A percentile compares a stretch with the other conserved stretches of the same genome.
phyloP scores from a whole-genome alignment of 2,888 invertebrate species.

The Lamellibrachia columna region DNA sequence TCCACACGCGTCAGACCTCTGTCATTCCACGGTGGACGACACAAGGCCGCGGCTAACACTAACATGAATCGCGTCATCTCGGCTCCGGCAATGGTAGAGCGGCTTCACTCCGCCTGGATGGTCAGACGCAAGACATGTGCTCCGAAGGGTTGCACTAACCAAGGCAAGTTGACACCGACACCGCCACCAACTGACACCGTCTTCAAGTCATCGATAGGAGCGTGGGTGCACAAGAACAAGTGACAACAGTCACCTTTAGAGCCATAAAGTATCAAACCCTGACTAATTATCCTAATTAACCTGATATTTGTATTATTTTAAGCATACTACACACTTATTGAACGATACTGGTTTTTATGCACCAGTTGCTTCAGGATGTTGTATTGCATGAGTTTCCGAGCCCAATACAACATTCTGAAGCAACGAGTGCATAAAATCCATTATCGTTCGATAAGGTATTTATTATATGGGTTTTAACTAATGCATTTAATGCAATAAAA shows the following conservation, averaged over 20 bases:
- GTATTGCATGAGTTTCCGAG: no score
- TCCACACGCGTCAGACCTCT: background rate
- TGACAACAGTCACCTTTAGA: background rate
- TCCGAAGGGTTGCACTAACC: background rate
- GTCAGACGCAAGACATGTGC: background rate
- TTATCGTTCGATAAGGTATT: no score
- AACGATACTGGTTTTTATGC: no score
- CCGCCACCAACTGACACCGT: background rate
- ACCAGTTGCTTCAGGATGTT: no score
- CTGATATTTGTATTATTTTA: background rate
- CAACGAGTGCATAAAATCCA: no score
- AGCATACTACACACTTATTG: no score
- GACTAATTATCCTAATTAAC: constrained; percentile 7
- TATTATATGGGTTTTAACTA: background rate
- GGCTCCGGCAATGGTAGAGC: constrained; percentile 20
- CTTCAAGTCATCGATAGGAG: background rate
- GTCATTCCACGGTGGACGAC: background rate
- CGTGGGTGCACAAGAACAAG: background rate
- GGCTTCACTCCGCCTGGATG: constrained; percentile 18
- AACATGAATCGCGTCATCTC: constrained; percentile 20
- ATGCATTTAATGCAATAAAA: background rate
- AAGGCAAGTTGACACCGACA: background rate
- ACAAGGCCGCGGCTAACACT: background rate
- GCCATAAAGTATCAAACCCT: background rate
- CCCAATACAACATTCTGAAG: no score